Evolutionary conservation across 2,113 vertebrate species (phyloP), one percentile per base, ranked within the genome.

Genomic region (Callorhinus ursinus): DNA sequence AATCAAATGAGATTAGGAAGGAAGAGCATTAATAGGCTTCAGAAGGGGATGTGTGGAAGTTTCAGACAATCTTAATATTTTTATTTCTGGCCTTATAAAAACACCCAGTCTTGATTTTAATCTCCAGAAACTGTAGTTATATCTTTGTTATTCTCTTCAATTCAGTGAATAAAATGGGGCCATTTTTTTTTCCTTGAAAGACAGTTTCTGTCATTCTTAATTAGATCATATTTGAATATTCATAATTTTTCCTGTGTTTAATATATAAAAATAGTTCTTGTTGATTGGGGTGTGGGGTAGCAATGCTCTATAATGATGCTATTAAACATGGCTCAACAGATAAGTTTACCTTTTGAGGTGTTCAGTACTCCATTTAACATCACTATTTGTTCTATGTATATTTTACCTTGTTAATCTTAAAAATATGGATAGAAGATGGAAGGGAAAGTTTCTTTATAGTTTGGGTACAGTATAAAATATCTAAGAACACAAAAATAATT

Each of bases 181-280:
- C 95, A 97, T 53, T 98, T 97, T 91, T 98, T 61, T 97, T 81
- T 42, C 79, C 63, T 96, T 97, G 87, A 97, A 98, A 97, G 94
- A 98, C 93, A 98, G 57, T 91, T 67, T 87, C 21, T 98, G 90
- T 71, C 42, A 98, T 98, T 98, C 83, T 93, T 98, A 98, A 97
- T 99, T 98, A 98, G 97, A 97, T 98, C 71, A 88, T 76, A 90
- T 98, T 97, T 98, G 97, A 99, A 98, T 99, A 98, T 98, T 98
- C 86, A 94, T 98, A 97, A 96, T 97, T 76, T 55, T 97, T 88
- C 46, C 95, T 96, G 95, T 95, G 95, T 98, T 96, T 97, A 95
- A 93, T 95, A 90, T 97, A 93, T 98, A 98, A 98, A 98, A 98
- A 97, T 97, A 98, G 92, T 94, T 98, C 92, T 97, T 97, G 88